Evolutionary conservation across 2,113 vertebrate species (phyloP).

Genomic region (Gnathonemus longibarbis): DNA sequence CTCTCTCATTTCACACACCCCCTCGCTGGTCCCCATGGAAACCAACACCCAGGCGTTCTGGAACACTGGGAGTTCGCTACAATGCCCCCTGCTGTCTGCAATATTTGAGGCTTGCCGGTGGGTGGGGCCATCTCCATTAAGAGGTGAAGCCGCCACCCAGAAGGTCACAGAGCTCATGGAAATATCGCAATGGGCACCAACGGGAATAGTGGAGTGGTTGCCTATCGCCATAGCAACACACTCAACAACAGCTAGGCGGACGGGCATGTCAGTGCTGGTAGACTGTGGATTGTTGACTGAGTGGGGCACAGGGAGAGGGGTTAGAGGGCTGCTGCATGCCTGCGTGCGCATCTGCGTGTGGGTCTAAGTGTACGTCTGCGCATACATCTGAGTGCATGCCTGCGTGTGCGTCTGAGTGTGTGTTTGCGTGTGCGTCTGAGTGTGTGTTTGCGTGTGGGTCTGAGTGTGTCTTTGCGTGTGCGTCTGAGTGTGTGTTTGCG

Average conservation of each 20-base stretch:
- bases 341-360: neutral
- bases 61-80: neutral
- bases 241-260: neutral
- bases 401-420: neutral
- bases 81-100: neutral
- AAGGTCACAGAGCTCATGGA: neutral
- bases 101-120: neutral
- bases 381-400: slow-evolving; percentile 12
- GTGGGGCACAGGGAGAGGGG: neutral
- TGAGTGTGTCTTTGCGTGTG: neutral
- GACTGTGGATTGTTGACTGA: neutral
- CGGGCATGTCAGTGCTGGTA: neutral
- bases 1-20: neutral
- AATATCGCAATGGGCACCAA: neutral
- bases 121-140: neutral
- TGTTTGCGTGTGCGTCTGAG: neutral
- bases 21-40: slow-evolving; percentile 5
- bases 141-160: neutral
- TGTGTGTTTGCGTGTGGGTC: neutral
- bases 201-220: neutral
- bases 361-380: neutral
- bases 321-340: neutral
- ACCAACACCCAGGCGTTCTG: neutral
- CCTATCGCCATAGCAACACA: neutral
- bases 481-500: too few relatives aligned